Conservation (phyloP, 2,888 invertebrate species). For the Priocnemis perturbator region DNA sequence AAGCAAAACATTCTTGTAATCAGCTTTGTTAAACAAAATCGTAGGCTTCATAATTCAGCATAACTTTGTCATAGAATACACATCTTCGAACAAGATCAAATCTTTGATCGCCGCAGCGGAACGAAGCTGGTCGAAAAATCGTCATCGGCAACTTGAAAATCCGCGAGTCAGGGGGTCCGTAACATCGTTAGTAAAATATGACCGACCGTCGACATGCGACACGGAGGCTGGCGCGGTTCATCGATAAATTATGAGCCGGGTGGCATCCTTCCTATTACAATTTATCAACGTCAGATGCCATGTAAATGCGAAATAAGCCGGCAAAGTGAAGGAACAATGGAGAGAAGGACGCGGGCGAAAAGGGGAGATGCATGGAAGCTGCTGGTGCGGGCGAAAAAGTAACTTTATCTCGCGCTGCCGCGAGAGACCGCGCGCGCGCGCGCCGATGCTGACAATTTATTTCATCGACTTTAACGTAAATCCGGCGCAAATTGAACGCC, state of each 20-base stretch:
- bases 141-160: neutral
- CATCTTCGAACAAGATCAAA: too few species aligned
- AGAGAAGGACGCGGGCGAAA: neutral
- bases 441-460: neutral
- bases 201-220: neutral
- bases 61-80: too few species aligned
- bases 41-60: too few species aligned
- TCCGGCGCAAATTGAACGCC: slow-evolving; percentile 7
- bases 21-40: too few species aligned
- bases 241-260: slow-evolving; percentile 3
- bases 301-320: too few species aligned
- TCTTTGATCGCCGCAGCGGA: too few species aligned
- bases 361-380: neutral
- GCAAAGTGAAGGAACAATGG: neutral
- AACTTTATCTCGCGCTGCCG: too few species aligned
- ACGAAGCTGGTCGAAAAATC: too few species aligned
- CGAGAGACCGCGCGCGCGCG: too few species aligned
- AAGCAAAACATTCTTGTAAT: too few species aligned
- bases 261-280: slow-evolving; percentile 1
- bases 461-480: slow-evolving; percentile 5
- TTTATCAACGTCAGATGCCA: slow-evolving; percentile 2
- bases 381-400: neutral
- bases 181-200: too few species aligned
- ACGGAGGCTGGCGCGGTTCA: neutral
- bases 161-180: neutral